A percentile compares a stretch with the other conserved stretches of the same genome.
Evolutionary conservation across 2,888 invertebrate genomes (phyloP).

Genomic region (Gastracanthus pulcherrimus): DNA sequence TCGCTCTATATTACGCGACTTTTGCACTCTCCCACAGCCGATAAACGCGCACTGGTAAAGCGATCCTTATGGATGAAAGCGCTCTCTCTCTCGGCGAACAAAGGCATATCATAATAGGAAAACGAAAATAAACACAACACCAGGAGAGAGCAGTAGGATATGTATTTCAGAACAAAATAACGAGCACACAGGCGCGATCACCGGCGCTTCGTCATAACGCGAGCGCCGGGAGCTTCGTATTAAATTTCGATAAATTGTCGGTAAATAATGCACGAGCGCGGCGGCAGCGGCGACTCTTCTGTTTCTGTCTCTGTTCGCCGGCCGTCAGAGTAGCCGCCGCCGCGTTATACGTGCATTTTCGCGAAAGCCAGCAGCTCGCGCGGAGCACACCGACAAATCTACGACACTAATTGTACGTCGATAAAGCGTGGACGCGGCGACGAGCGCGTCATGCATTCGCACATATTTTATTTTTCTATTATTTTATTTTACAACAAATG

Average conservation of each 20-base stretch:
- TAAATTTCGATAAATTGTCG: slow-evolving; percentile 53
- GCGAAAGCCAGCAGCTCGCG: slow-evolving; percentile 3
- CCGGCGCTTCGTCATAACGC: not conserved
- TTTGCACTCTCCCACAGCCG: not conserved
- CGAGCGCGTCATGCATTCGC: not conserved
- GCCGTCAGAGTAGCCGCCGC: not conserved
- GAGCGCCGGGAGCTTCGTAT: slow-evolving; percentile 20
- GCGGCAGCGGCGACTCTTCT: not conserved
- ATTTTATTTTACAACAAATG: not conserved
- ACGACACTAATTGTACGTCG: slow-evolving; percentile 24
- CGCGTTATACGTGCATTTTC: slow-evolving; percentile 6
- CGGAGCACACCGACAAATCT: slow-evolving; percentile 11
- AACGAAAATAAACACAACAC: slow-evolving; percentile 54
- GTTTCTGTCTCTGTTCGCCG: not conserved
- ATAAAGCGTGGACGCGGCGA: not conserved
- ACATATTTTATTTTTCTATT: slow-evolving; percentile 6
- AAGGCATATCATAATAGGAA: slow-evolving; percentile 57
- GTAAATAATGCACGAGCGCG: slow-evolving; percentile 32
- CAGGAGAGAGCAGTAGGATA: slow-evolving; percentile 35
- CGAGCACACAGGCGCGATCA: not conserved
- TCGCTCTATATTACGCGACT: not conserved
- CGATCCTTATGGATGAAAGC: not conserved
- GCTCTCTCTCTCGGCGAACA: not conserved
- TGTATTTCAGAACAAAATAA: slow-evolving; percentile 56
- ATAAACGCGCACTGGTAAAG: slow-evolving; percentile 3